phyloP scores from a whole-genome alignment of 2,113 vertebrate genomes.

The Dipodomys merriami region DNA sequence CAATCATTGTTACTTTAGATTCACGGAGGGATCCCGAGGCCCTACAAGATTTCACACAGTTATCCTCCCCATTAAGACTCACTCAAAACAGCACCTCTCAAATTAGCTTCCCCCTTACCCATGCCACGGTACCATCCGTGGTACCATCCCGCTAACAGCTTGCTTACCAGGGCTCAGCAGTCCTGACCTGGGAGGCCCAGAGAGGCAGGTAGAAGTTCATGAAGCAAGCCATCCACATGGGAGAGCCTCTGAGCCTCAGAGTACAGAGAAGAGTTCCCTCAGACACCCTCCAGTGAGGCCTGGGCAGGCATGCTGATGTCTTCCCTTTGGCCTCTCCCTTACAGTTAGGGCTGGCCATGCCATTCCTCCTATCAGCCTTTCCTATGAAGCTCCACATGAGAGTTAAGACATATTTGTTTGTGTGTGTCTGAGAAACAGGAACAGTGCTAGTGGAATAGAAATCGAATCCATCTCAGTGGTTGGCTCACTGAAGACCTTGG shows the following conservation, averaged over 20 bases:
- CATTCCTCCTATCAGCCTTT: neutral
- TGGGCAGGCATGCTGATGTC: neutral
- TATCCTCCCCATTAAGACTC: neutral
- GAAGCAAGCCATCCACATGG: neutral
- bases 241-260: neutral
- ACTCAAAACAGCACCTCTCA: neutral
- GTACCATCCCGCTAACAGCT: neutral
- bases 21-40: neutral
- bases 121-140: neutral
- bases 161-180: neutral
- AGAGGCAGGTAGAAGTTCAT: neutral
- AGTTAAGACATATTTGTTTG: neutral
- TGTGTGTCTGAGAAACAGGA: neutral
- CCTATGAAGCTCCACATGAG: neutral
- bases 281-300: rapidly evolving
- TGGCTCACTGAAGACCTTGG: constrained; percentile 43
- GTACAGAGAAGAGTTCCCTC: neutral
- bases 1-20: neutral
- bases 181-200: neutral
- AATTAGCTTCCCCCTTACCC: neutral
- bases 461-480: neutral
- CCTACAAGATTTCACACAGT: neutral
- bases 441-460: neutral
- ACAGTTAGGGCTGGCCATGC: too few relatives aligned
- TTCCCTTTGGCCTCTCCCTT: neutral